phyloP scores from a whole-genome alignment of 2,113 vertebrate genomes.

The Oophaga pumilio region DNA sequence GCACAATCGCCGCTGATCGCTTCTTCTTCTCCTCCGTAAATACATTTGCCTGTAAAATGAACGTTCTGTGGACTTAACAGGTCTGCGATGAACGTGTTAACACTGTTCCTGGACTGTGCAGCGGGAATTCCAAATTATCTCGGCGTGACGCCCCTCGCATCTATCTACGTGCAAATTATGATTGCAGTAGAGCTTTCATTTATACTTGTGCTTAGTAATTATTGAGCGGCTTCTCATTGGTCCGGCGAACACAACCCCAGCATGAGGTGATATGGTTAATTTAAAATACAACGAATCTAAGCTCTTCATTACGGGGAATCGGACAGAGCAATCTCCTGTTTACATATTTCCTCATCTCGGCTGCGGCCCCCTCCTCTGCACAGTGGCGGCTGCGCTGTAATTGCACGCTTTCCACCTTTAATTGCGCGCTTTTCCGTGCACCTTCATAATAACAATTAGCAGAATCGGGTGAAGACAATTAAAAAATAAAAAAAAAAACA shows the following conservation, averaged over 20 bases:
- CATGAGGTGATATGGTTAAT: slow-evolving; percentile 81
- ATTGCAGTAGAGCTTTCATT: slow-evolving; percentile 82
- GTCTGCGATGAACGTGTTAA: slow-evolving; percentile 11
- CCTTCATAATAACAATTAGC: slow-evolving; percentile 42
- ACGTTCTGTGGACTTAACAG: neutral
- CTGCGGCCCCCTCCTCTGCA: slow-evolving; percentile 69
- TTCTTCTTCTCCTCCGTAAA: neutral
- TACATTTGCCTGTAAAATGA: neutral
- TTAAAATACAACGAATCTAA: slow-evolving; percentile 74
- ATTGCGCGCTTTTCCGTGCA: slow-evolving; percentile 63
- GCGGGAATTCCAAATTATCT: slow-evolving; percentile 78
- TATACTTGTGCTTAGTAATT: slow-evolving; percentile 82
- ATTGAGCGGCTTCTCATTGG: slow-evolving; percentile 72
- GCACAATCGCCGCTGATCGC: neutral
- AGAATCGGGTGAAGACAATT: slow-evolving; percentile 19
- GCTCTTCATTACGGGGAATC: slow-evolving; percentile 75
- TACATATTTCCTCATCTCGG: slow-evolving; percentile 79
- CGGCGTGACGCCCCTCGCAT: slow-evolving; percentile 76
- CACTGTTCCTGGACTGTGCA: slow-evolving; percentile 61
- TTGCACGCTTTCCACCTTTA: slow-evolving; percentile 79
- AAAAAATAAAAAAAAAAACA: slow-evolving; percentile 14
- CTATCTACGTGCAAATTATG: slow-evolving; percentile 79
- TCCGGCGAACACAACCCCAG: slow-evolving; percentile 73
- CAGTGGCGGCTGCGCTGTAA: slow-evolving; percentile 79
- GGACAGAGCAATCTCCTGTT: slow-evolving; percentile 62